Base-by-base conservation (phyloP, 2,113 vertebrate species). In the Isichthys henryi region DNA sequence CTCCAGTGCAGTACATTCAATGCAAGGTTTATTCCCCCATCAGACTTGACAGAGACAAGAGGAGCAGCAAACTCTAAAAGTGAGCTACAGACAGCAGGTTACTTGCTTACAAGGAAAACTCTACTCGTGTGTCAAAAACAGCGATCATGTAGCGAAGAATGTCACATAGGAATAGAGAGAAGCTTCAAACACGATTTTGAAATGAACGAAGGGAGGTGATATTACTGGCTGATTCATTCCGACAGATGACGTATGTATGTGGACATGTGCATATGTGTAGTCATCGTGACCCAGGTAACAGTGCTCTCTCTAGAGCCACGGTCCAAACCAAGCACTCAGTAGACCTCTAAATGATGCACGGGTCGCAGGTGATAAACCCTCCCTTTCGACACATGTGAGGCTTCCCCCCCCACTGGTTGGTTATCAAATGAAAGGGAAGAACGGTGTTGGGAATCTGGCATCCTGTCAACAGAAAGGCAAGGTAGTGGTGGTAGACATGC, bases 251-350 rank as follows among this genome's bases (percentile, higher is more conserved):
- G 82, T 66, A 46, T 87, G n/a, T 77, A 31, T 80, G 58, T 13
- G 89, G n/a, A 50, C 48, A 39, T 35, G 86, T 46, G 46, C 39
- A 86, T 58, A 17, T 50, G 1, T 88, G 35, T 88, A 70, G 43
- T 48, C 58, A 39, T n/a, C n/a, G 43, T 70, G 87, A 88, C 87
- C 43, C 87, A 88, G 58, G 56, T n/a, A 43, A 21, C 23, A 88
- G 58, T 70, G 87, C 70, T 88, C n/a, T 31, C 56, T 88, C 87
- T 70, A 21, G 53, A 70, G 58, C 62, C 39, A 21, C 9, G 5
- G 58, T 62, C 43, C 19, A 88, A 48, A n/a, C 21, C 56, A 48
- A 82, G 53, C 2, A 17, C 21, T 88, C 35, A 88, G 52, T 46
- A n/a, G 39, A n/a, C 39, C 86, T 88, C 50, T 88, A 62, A 27